Evolutionary conservation across 2,113 vertebrate species (phyloP).

Genomic region (Mus pahari): DNA sequence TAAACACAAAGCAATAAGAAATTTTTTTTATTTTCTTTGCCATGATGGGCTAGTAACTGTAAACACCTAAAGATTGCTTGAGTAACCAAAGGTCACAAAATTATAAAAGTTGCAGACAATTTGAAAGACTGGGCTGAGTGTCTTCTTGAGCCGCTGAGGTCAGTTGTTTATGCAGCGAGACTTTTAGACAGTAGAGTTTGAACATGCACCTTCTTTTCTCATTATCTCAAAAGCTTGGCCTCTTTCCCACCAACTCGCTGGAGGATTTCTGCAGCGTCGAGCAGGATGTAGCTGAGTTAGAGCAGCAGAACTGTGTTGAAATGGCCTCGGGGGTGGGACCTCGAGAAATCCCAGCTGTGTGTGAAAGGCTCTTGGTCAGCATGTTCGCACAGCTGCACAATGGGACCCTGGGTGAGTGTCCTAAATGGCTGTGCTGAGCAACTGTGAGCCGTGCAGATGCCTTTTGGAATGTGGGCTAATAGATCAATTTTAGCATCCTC

Average conservation of each 20-base stretch:
- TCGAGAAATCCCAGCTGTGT: slow-evolving; percentile 82
- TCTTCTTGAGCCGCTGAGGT: slow-evolving; percentile 8
- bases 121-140: neutral
- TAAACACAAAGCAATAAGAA: neutral
- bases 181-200: slow-evolving; percentile 21
- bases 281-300: slow-evolving; percentile 86
- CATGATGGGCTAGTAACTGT: neutral
- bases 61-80: slow-evolving; percentile 49
- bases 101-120: neutral
- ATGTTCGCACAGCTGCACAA: slow-evolving; percentile 90
- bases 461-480: neutral
- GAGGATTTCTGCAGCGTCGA: slow-evolving; percentile 89
- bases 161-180: neutral
- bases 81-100: slow-evolving; percentile 23
- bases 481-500: neutral
- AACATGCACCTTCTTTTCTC: slow-evolving; percentile 65
- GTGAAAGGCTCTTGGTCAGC: slow-evolving; percentile 87
- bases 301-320: slow-evolving; percentile 88
- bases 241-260: slow-evolving; percentile 89
- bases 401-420: slow-evolving; percentile 88
- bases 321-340: slow-evolving; percentile 83
- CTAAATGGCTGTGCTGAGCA: neutral
- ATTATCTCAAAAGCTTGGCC: slow-evolving; percentile 87
- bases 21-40: slow-evolving; percentile 25
- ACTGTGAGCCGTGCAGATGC: neutral